Evolutionary conservation across 2,888 invertebrate species (phyloP).

Genomic region (Sussaba pulchella): DNA sequence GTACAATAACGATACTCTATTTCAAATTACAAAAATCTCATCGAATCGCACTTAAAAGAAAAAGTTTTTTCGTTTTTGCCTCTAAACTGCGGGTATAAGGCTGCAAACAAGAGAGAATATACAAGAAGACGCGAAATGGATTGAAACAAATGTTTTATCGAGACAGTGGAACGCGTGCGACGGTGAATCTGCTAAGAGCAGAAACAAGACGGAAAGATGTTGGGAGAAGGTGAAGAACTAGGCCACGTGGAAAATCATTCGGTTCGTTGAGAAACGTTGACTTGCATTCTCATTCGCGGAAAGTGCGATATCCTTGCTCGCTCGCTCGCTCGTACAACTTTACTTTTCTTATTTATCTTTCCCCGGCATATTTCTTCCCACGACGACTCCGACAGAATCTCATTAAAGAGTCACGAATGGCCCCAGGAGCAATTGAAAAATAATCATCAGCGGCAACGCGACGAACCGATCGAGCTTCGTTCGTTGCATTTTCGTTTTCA

Average conservation of each 20-base stretch:
- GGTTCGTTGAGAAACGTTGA: constrained; percentile 50
- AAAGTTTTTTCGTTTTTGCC: no score
- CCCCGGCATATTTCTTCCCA: constrained; percentile 31
- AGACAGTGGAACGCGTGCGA: constrained; percentile 51
- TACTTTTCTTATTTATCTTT: constrained; percentile 13
- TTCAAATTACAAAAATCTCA: no score
- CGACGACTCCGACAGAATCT: constrained; percentile 35
- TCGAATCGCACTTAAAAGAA: no score
- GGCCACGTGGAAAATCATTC: constrained; percentile 61
- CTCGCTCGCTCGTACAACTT: neutral
- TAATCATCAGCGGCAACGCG: neutral
- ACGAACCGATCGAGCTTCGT: neutral
- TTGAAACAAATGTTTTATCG: constrained; percentile 59
- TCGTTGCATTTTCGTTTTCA: constrained; percentile 5
- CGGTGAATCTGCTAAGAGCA: constrained; percentile 33
- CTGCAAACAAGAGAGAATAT: constrained; percentile 21
- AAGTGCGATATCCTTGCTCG: constrained; percentile 32
- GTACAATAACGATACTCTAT: no score
- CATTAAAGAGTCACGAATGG: constrained; percentile 33
- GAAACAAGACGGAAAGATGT: constrained; percentile 18
- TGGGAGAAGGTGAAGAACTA: constrained; percentile 51
- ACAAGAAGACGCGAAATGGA: neutral
- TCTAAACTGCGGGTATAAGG: no score
- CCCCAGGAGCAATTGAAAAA: neutral
- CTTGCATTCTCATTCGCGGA: constrained; percentile 38